Percentiles rank a stretch among this genome's conserved stretches.
Evolutionary conservation across 2,888 invertebrate genomes (phyloP).

Genomic region (Hesperia comma): DNA sequence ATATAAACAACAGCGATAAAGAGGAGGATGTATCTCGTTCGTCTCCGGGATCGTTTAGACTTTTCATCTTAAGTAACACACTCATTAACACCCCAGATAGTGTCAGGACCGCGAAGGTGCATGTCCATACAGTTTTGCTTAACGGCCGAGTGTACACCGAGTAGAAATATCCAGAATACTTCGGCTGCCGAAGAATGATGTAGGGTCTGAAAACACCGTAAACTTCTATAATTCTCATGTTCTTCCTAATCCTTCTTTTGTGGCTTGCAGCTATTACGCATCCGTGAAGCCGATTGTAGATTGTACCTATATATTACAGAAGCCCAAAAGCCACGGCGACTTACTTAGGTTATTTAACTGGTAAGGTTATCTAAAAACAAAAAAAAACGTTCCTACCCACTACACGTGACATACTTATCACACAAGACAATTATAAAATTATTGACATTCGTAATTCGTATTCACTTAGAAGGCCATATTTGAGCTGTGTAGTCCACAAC

Average conservation of each 20-base stretch:
- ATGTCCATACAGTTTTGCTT: slow-evolving; percentile 82
- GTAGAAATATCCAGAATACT: slow-evolving; percentile 82
- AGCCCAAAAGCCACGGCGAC: no score
- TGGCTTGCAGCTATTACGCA: no score
- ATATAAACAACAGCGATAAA: slow-evolving; percentile 70
- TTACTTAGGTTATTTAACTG: no score
- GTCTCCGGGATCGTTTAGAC: slow-evolving; percentile 44
- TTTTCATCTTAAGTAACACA: slow-evolving; percentile 54
- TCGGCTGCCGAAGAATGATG: slow-evolving; percentile 88
- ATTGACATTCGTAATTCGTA: neutral
- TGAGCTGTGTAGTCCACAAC: slow-evolving; percentile 84
- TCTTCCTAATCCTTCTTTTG: no score
- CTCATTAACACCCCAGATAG: slow-evolving; percentile 54
- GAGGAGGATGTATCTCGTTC: slow-evolving; percentile 70
- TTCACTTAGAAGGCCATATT: slow-evolving; percentile 85
- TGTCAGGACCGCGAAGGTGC: slow-evolving; percentile 64
- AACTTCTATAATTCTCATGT: no score
- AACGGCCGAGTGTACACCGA: slow-evolving; percentile 87
- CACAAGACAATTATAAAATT: no score
- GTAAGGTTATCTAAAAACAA: no score
- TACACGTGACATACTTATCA: no score
- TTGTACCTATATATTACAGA: no score
- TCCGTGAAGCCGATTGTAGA: no score
- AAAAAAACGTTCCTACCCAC: no score
- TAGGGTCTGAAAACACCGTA: slow-evolving; percentile 73